Conservation (phyloP, 2,797 vertebrate species). For the Sebastes diaconus region DNA sequence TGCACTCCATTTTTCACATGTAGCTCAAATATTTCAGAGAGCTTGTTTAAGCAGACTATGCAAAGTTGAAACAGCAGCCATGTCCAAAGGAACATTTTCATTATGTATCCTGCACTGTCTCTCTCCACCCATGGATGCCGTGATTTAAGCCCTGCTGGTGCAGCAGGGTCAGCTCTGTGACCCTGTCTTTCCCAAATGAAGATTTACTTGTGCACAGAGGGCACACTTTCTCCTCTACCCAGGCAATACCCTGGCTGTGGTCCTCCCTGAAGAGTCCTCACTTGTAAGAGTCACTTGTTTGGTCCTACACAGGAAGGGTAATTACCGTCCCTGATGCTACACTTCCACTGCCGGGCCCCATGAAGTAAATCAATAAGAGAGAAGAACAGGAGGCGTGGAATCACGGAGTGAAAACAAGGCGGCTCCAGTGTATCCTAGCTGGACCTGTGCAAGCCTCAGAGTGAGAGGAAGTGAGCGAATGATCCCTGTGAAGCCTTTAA, state of each 20-base stretch:
- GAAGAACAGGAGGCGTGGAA: conserved; percentile 47
- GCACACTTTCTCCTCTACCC: conserved; percentile 62
- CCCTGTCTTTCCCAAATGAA: conserved; percentile 50
- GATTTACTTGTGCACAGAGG: conserved; percentile 64
- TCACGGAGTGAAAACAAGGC: conserved; percentile 47
- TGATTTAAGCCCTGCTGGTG: conserved; percentile 74
- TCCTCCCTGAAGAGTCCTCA: conserved; percentile 55
- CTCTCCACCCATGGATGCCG: conserved; percentile 54
- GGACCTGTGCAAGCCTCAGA: conserved; percentile 22
- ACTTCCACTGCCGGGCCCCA: conserved; percentile 30
- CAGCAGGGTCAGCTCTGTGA: conserved; percentile 61
- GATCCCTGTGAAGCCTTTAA: conserved; percentile 35
- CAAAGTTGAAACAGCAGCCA: conserved; percentile 14
- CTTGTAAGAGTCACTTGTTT: conserved; percentile 60
- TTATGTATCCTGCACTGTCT: conserved; percentile 60
- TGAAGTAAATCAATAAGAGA: conserved; percentile 65
- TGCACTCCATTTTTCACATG: background rate
- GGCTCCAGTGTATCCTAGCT: conserved; percentile 22
- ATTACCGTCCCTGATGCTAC: conserved; percentile 41
- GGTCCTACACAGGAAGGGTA: conserved; percentile 45
- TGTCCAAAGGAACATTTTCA: conserved; percentile 60
- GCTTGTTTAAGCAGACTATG: conserved; percentile 13
- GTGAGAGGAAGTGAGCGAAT: conserved; percentile 45
- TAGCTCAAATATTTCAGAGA: conserved; percentile 7
- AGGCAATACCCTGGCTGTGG: conserved; percentile 17